Conservation (phyloP, 2,888 invertebrate species). For the Pyrrhosoma nymphula region DNA sequence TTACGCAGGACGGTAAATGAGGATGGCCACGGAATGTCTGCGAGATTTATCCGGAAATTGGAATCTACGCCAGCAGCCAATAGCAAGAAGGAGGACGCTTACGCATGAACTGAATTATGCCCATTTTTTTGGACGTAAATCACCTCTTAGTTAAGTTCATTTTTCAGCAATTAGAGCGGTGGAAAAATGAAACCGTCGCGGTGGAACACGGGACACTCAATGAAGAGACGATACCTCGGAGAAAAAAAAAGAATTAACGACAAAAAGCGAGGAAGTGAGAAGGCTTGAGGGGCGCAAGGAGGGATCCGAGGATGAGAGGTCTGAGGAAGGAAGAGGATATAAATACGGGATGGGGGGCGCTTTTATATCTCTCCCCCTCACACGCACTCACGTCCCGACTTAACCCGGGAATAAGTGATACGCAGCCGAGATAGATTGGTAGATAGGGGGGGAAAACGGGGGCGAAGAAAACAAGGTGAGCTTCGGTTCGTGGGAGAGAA, state of each 20-base stretch:
- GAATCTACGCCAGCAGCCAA: too few relatives aligned
- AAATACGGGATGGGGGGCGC: background rate
- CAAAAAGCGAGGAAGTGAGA: background rate
- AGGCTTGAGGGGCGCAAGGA: background rate
- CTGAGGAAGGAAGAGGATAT: background rate
- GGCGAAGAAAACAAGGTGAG: background rate
- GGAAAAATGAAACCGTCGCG: background rate
- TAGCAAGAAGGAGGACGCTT: too few relatives aligned
- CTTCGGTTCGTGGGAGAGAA: background rate
- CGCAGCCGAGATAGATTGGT: constrained; percentile 36
- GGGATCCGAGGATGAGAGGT: background rate
- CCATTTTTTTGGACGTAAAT: too few relatives aligned
- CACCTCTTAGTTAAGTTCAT: too few relatives aligned
- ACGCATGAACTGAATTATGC: too few relatives aligned
- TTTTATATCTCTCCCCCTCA: background rate
- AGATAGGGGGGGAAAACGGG: constrained; percentile 9
- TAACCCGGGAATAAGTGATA: constrained; percentile 37
- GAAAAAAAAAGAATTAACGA: background rate
- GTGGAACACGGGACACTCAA: background rate
- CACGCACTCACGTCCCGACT: background rate
- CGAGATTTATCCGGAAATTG: too few relatives aligned
- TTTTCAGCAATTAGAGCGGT: background rate
- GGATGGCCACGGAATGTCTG: too few relatives aligned
- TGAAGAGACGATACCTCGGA: background rate
- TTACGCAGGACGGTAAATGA: too few relatives aligned